These are phyloP conservation scores for Epistrophella euchroma DNA, from an alignment of 2,888 invertebrate genomes.

Conservation along the genomic window DNA sequence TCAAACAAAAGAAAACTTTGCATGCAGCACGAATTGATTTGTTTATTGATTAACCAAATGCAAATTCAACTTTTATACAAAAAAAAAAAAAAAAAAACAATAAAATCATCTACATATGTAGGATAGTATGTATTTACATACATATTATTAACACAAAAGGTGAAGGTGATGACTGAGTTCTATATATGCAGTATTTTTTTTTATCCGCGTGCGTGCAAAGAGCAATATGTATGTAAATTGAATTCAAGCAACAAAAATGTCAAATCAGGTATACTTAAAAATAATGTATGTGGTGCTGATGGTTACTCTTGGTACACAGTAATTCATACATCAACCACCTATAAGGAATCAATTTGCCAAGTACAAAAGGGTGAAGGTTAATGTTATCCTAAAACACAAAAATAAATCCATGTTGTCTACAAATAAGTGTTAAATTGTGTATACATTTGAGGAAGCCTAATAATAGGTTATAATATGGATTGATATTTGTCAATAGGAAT, in stretches of 20 bases:
- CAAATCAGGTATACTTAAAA: background rate
- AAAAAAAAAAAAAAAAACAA: background rate
- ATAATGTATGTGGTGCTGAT: background rate
- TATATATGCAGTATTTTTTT: background rate
- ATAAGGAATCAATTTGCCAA: constrained; percentile 17
- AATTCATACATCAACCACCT: background rate
- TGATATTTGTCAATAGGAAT: constrained; percentile 12
- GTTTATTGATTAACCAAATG: constrained; percentile 34
- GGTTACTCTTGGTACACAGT: background rate
- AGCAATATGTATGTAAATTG: background rate
- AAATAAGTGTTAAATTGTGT: constrained; percentile 31
- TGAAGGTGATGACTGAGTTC: constrained; percentile 11
- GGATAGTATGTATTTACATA: background rate
- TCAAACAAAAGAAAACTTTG: background rate
- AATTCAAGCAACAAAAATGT: background rate
- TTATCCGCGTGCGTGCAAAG: constrained; percentile 17
- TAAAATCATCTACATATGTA: background rate
- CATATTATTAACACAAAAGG: constrained; percentile 18
- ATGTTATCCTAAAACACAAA: background rate
- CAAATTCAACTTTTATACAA: background rate
- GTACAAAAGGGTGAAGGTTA: background rate
- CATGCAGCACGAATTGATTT: constrained; percentile 37
- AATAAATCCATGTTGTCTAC: background rate
- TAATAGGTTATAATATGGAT: background rate
- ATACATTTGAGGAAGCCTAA: constrained; percentile 9